Percentiles rank a stretch among this genome's conserved stretches.
Conservation (phyloP, 2,797 vertebrate genomes). For the Pantherophis alleghaniensis region DNA sequence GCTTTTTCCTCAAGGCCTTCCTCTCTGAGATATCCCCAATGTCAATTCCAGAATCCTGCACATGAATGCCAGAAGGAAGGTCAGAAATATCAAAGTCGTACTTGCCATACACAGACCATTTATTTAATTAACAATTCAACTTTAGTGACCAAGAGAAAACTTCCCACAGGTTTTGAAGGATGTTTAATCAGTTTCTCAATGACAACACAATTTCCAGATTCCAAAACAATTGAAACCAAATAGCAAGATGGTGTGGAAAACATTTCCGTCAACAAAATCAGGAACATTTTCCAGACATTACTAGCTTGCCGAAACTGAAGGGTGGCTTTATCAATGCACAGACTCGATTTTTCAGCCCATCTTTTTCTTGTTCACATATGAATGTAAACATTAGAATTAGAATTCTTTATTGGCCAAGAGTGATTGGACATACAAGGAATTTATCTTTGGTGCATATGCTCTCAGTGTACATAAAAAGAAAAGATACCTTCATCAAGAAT, state of each 20-base stretch:
- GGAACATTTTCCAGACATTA: slow-evolving; percentile 3
- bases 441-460: too few species aligned
- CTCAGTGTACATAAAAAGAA: too few species aligned
- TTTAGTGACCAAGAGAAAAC: not conserved
- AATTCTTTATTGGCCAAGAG: too few species aligned
- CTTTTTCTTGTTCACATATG: slow-evolving; percentile 1
- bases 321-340: slow-evolving; percentile 13
- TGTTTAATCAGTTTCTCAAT: not conserved
- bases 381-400: not conserved
- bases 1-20: slow-evolving; percentile 91
- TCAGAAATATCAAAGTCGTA: not conserved
- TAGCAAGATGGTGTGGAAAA: slow-evolving; percentile 43
- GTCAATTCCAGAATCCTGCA: slow-evolving; percentile 93
- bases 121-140: not conserved
- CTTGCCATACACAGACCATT: not conserved
- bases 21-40: slow-evolving; percentile 92
- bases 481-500: too few species aligned
- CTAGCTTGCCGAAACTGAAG: slow-evolving; percentile 12
- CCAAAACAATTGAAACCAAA: slow-evolving; percentile 35
- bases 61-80: not conserved
- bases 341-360: slow-evolving; percentile 33
- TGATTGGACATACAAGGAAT: too few species aligned
- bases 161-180: not conserved
- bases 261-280: not conserved
- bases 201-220: slow-evolving; percentile 27